Base-by-base conservation (phyloP, 2,797 vertebrate genomes). In the Xenops minutus region DNA sequence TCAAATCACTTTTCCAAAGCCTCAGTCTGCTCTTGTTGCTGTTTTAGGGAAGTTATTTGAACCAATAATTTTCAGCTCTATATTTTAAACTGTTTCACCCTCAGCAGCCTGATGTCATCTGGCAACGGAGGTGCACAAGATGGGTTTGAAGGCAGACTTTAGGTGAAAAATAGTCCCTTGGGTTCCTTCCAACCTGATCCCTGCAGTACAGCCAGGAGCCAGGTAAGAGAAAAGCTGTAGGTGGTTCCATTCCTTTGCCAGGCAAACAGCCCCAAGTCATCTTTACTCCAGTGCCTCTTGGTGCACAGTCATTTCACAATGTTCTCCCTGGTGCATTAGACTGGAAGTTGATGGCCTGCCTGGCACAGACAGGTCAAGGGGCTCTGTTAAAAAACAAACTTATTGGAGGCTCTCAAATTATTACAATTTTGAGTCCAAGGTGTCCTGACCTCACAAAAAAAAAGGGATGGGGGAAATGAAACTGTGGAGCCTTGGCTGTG, bases 281-380 rank as follows among this genome's bases (percentile, higher is more conserved):
- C 83, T 81, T 71, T 84, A 61, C 43, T 63, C 82, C 66, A 24
- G 16, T 84, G 90, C 73, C 54, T 90, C 69, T 86, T 75, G 22
- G 55, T 52, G 64, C 55, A 32, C 85, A 88, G 61, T 36, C 83
- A 51, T 89, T 96, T 92, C 95, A 80, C 88, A 84, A 26, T 73
- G 69, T 62, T 96, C 85, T 86, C 69, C 91, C 80, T 78, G 10
- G 80, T 84, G 76, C 85, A 51, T 83, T 72, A 86, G 76, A 68
- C 88, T 92, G 85, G 83, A 94, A 94, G 52, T 39, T 44, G 75
- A 86, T 49, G 76, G 59, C 69, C 76, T 74, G 68, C 79, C 85
- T 90, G 83, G 82, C 85, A 93, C 64, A 63, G 72, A 80, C 0
- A 34, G 52, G 43, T 41, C 80, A 88, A 71, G 37, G 74, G 41